A percentile compares a stretch with the other conserved stretches of the same genome.
Evolutionary conservation across 2,888 invertebrate genomes (phyloP).

Genomic region (Harpalus rubripes): DNA sequence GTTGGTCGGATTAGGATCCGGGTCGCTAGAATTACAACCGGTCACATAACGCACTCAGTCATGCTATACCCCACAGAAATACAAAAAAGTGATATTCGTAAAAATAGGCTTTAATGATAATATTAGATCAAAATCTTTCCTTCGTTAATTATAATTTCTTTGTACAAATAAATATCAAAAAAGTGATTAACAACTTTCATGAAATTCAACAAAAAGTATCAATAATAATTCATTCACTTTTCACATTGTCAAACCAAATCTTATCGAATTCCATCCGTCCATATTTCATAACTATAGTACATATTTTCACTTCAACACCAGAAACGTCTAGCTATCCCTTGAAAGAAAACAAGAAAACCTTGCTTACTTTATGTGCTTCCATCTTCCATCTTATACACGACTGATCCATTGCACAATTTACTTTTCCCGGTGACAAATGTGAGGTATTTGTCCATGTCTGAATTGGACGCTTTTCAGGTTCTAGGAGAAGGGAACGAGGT

Average conservation of each 20-base stretch:
- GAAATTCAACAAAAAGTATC: neutral
- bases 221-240: neutral
- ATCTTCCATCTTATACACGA: neutral
- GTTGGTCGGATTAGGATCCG: too few relatives aligned
- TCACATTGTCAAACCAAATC: neutral
- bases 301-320: conserved; percentile 35
- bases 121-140: too few relatives aligned
- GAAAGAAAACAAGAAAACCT: conserved; percentile 27
- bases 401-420: conserved; percentile 39
- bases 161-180: too few relatives aligned
- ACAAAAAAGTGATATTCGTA: too few relatives aligned
- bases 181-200: too few relatives aligned
- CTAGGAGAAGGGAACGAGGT: conserved; percentile 23
- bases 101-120: too few relatives aligned
- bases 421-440: conserved; percentile 27
- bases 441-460: conserved; percentile 18
- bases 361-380: conserved; percentile 26
- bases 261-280: neutral
- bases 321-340: neutral
- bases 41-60: too few relatives aligned
- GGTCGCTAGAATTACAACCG: too few relatives aligned
- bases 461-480: neutral
- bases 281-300: neutral
- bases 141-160: too few relatives aligned
- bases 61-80: too few relatives aligned